These are phyloP conservation scores for Heliconius erato DNA, from an alignment of 2,888 invertebrate species.

Conservation along the genomic window DNA sequence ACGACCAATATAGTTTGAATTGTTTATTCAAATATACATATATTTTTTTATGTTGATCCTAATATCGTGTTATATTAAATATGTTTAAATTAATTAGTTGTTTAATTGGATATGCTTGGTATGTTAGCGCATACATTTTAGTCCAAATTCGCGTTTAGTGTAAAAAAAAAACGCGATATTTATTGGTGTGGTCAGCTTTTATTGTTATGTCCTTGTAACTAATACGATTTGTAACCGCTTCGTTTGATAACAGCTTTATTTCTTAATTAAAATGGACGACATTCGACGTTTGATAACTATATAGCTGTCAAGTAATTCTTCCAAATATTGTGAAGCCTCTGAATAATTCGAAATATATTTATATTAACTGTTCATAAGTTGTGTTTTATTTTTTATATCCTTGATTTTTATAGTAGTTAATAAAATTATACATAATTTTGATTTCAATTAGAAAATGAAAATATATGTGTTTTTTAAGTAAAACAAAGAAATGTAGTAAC, in stretches of 20 bases:
- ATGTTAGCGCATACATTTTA: slow-evolving; percentile 52
- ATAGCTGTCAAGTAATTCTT: slow-evolving; percentile 79
- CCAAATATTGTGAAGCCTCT: slow-evolving; percentile 86
- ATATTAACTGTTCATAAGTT: slow-evolving; percentile 85
- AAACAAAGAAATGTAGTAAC: no score
- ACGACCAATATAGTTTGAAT: slow-evolving; percentile 49
- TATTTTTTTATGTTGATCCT: slow-evolving; percentile 39
- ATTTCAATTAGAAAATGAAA: no score
- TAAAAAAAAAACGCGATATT: slow-evolving; percentile 54
- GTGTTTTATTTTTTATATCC: slow-evolving; percentile 72
- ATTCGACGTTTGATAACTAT: slow-evolving; percentile 62
- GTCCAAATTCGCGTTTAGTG: slow-evolving; percentile 48
- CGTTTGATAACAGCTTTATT: slow-evolving; percentile 68
- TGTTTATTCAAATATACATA: slow-evolving; percentile 38
- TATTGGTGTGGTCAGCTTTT: slow-evolving; percentile 62
- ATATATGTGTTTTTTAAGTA: no score
- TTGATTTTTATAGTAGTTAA: neutral
- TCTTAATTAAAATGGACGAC: slow-evolving; percentile 57
- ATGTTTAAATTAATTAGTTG: slow-evolving; percentile 12
- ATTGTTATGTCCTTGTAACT: slow-evolving; percentile 59
- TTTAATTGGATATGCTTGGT: slow-evolving; percentile 40
- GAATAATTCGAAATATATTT: slow-evolving; percentile 86
- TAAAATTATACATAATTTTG: no score
- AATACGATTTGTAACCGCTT: slow-evolving; percentile 56
- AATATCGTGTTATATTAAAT: slow-evolving; percentile 10